Evolutionary conservation across 23 tunicate species (phyloP).

Genomic region (Halocynthia aurantium): DNA sequence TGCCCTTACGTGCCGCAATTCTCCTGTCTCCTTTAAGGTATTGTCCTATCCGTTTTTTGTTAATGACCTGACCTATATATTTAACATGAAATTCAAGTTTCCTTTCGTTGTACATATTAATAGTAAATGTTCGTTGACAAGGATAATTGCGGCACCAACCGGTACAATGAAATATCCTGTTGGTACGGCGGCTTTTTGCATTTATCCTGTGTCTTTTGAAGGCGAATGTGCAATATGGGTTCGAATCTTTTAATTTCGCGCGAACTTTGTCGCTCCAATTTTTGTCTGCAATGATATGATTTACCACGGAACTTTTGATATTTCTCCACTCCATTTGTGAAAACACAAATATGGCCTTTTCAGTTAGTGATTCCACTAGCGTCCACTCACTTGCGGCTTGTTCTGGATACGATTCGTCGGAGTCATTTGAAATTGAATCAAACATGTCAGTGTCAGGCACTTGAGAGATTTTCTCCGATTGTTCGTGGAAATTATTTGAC

Average conservation of each 20-base stretch:
- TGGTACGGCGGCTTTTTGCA: not conserved
- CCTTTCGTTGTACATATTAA: too few species aligned
- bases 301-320: not conserved
- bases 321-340: not conserved
- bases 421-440: too few species aligned
- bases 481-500: too few species aligned
- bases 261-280: conserved; percentile 9
- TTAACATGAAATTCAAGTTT: too few species aligned
- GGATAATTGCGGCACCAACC: conserved; percentile 3
- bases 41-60: not conserved
- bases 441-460: too few species aligned
- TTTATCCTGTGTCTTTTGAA: conserved; percentile 15
- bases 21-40: not conserved
- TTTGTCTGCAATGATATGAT: not conserved
- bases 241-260: not conserved
- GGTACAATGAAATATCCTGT: too few species aligned
- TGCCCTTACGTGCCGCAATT: not conserved
- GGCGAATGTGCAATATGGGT: not conserved
- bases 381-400: too few species aligned
- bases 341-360: not conserved
- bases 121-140: not conserved
- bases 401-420: too few species aligned
- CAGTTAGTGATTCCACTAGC: too few species aligned
- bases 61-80: too few species aligned
- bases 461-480: too few species aligned